phyloP scores from a whole-genome alignment of 2,888 invertebrate species.

The Dynastes tityus region DNA sequence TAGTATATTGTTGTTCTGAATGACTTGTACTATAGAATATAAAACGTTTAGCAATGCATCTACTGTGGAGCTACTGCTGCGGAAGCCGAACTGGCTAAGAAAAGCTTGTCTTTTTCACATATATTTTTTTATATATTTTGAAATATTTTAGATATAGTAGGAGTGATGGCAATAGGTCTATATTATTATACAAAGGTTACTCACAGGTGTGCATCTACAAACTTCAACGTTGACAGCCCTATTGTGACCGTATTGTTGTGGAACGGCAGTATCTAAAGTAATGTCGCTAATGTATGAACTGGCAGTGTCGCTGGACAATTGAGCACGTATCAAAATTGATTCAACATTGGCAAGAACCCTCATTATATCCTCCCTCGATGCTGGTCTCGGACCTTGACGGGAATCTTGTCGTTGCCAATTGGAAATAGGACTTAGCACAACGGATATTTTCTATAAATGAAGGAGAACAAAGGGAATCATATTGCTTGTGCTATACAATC shows the following conservation, averaged over 20 bases:
- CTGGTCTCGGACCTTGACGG: conserved; percentile 72
- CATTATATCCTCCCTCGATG: conserved; percentile 88
- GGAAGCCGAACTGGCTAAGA: too few relatives aligned
- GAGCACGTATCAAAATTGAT: conserved; percentile 87
- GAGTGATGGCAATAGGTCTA: too few relatives aligned
- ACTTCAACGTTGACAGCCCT: conserved; percentile 86
- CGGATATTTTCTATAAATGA: conserved; percentile 74
- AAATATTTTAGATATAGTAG: too few relatives aligned
- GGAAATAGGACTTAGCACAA: conserved; percentile 76
- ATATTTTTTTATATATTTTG: too few relatives aligned
- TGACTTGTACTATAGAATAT: too few relatives aligned
- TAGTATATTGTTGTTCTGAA: too few relatives aligned
- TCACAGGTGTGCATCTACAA: conserved; percentile 84
- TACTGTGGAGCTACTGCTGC: too few relatives aligned
- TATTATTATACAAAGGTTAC: conserved; percentile 22
- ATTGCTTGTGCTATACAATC: too few relatives aligned
- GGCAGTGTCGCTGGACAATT: conserved; percentile 77
- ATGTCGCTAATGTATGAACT: conserved; percentile 86
- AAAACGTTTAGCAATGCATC: too few relatives aligned
- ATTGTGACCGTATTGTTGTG: conserved; percentile 74
- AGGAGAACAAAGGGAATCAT: conserved; percentile 1
- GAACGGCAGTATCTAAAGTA: conserved; percentile 87
- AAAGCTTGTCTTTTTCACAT: too few relatives aligned
- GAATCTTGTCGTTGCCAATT: conserved; percentile 78
- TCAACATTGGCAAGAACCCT: conserved; percentile 88